Percentiles rank a stretch among this genome's conserved stretches.
Evolutionary conservation across 2,113 vertebrate genomes (phyloP).

Genomic region (Ctenodactylus gundi): DNA sequence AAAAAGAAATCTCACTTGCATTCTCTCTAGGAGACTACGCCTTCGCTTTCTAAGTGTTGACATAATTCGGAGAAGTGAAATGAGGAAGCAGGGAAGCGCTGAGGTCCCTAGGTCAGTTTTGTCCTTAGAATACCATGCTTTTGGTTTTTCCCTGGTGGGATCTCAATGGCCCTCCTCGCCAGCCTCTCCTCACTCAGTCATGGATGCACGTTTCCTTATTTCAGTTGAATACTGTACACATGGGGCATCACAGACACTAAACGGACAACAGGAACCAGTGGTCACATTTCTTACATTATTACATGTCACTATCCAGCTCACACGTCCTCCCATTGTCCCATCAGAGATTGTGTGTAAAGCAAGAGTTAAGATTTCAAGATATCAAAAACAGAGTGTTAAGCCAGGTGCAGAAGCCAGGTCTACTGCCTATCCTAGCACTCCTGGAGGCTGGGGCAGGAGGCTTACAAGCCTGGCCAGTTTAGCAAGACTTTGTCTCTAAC

Average conservation of each 20-base stretch:
- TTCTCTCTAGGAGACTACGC: not conserved
- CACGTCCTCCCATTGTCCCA: accelerated
- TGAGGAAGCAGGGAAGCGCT: not conserved
- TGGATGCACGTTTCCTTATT: not conserved
- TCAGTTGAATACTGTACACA: not conserved
- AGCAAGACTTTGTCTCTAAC: too few species aligned
- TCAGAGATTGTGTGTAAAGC: not conserved
- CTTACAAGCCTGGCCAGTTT: too few species aligned
- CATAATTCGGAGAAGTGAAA: not conserved
- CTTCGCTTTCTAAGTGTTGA: not conserved
- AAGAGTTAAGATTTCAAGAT: not conserved
- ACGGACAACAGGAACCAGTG: too few species aligned
- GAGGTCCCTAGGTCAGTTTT: not conserved
- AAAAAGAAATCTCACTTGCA: not conserved
- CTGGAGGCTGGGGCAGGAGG: too few species aligned
- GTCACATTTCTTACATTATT: accelerated
- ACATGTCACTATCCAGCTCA: not conserved
- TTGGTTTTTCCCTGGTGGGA: not conserved
- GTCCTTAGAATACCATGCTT: not conserved
- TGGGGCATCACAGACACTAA: not conserved
- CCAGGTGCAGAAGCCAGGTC: too few species aligned
- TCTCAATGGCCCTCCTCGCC: accelerated
- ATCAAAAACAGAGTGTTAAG: not conserved
- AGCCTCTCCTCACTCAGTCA: too few species aligned
- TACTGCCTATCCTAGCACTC: too few species aligned